Conservation (phyloP, 2,113 vertebrate species). For the Phainopepla nitens region DNA sequence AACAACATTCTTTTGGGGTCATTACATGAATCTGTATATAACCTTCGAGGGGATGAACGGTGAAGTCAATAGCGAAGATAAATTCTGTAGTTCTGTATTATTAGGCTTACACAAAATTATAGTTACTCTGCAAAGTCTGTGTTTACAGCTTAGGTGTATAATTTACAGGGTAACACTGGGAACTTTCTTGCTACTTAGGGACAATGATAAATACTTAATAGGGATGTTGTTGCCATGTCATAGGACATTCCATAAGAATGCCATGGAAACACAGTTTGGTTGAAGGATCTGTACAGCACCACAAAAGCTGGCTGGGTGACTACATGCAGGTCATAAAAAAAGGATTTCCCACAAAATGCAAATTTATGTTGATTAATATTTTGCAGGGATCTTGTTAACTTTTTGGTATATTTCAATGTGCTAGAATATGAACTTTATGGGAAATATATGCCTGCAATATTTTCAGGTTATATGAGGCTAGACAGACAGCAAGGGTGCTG, state of each 20-base stretch:
- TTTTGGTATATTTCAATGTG: not conserved
- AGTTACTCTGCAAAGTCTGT: not conserved
- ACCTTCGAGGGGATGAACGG: not conserved
- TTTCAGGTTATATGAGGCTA: not conserved
- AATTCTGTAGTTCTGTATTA: not conserved
- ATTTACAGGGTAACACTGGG: not conserved
- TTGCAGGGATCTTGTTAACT: not conserved
- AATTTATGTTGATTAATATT: not conserved
- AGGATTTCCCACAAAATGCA: not conserved
- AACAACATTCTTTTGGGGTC: not conserved
- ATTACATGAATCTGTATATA: rapidly evolving
- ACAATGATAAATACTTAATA: not conserved
- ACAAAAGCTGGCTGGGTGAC: not conserved
- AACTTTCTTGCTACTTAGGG: not conserved
- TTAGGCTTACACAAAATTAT: not conserved
- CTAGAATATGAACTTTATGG: not conserved
- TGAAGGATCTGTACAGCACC: not conserved
- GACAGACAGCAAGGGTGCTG: not conserved
- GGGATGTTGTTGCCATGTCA: not conserved
- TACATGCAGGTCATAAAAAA: not conserved
- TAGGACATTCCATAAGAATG: not conserved
- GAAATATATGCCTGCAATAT: not conserved
- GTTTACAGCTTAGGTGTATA: not conserved
- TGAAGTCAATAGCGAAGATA: not conserved
- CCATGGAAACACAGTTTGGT: not conserved